A percentile compares a stretch with the other conserved stretches of the same genome.
Evolutionary conservation across 2,888 invertebrate genomes (phyloP).

Genomic region (Agrotis ipsilon): DNA sequence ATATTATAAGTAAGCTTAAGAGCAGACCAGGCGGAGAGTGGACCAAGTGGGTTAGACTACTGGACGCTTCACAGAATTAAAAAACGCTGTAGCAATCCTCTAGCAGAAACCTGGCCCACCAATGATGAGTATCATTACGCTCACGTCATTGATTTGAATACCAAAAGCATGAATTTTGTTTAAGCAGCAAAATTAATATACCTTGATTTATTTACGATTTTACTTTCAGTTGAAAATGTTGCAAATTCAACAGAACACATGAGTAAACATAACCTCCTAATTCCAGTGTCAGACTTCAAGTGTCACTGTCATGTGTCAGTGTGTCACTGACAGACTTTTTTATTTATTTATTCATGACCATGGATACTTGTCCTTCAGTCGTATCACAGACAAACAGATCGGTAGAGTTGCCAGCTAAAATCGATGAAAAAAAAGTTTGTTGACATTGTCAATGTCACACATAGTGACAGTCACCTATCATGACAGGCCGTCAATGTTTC

Average conservation of each 20-base stretch:
- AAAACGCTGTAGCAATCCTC: not conserved
- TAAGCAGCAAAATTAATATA: not conserved
- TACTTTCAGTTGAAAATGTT: not conserved
- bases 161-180: not conserved
- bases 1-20: too few relatives aligned
- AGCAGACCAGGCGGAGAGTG: not conserved
- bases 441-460: too few relatives aligned
- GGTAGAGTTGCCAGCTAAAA: too few relatives aligned
- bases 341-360: too few relatives aligned
- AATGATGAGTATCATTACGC: not conserved
- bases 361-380: too few relatives aligned
- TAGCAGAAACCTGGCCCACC: not conserved
- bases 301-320: too few relatives aligned
- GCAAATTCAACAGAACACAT: constrained; percentile 28
- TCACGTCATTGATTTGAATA: not conserved
- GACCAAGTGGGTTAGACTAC: not conserved
- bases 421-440: too few relatives aligned
- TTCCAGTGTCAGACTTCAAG: too few relatives aligned
- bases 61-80: not conserved
- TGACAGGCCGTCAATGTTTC: not conserved
- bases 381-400: too few relatives aligned
- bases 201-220: not conserved
- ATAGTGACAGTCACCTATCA: too few relatives aligned
- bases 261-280: constrained; percentile 55
- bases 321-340: too few relatives aligned